Base-by-base conservation (phyloP, 2,888 invertebrate genomes). In the Ethmia dodecea region DNA sequence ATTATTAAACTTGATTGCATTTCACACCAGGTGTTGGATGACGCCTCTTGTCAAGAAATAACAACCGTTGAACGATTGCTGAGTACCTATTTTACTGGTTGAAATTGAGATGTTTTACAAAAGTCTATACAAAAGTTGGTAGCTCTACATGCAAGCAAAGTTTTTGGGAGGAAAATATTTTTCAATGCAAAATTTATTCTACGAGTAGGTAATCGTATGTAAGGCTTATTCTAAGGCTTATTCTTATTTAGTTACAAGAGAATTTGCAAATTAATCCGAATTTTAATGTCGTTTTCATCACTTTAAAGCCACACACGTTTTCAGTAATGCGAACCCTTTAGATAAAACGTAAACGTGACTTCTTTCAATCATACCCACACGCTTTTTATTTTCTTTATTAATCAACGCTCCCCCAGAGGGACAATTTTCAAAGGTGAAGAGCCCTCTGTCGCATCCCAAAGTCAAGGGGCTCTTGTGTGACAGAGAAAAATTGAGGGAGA, bases 1-100 rank as follows among this genome's bases (percentile, higher is more conserved):
- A 84, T 86, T 83, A 86, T 84, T 84, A 84, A 84, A 80, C 81
- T 79, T 84, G 83, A 86, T 86, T 86, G 84, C 81, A 79, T 80
- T 84, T 80, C 84, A 73, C 83, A 73, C 83, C 84, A 86, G 84
- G 84, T 86, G 84, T 71, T 75, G 57, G 80, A 75, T 80, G 77
- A 65, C 61, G 60, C 63, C 75, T 73, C 65, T 75, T 70, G 75
- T 73, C 76, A 70, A 70, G 64, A 52, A 59, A 62, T 52, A 58
- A n/a, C n/a, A n/a, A 54, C 53, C 8, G 20, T 11, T 52, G 52
- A 37, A 37, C 49, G 9, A 15, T 14, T 40, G 22, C 33, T 37
- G 38, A 47, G 55, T 48, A n/a, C n/a, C n/a, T n/a, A 40, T 40
- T 28, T 33, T 26, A 11, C 14, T 38, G 30, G 6, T 24, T 37